Conservation (phyloP, 2,888 invertebrate species). For the Dione vanillae region DNA sequence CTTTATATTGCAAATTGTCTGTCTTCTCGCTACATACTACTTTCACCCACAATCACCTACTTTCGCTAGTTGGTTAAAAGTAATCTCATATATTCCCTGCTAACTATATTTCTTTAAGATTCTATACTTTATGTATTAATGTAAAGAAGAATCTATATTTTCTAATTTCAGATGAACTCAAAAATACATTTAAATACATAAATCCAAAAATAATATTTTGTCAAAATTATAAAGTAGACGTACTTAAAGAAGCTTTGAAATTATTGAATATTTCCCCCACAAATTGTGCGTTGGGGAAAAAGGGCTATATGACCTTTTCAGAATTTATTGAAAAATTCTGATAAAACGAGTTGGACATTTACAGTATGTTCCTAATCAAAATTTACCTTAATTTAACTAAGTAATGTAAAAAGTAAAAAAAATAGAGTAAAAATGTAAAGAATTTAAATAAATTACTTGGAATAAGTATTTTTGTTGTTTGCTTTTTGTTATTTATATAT, state of each 20-base stretch:
- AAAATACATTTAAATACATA: constrained; percentile 51
- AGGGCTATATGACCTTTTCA: constrained; percentile 52
- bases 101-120: too few species aligned
- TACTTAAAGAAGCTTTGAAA: constrained; percentile 54
- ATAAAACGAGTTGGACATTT: constrained; percentile 49
- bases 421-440: neutral
- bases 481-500: too few species aligned
- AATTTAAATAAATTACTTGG: too few species aligned
- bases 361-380: constrained; percentile 44
- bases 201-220: constrained; percentile 62
- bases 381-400: neutral
- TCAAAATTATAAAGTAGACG: constrained; percentile 54
- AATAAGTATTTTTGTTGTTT: too few species aligned
- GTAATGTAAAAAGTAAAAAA: neutral
- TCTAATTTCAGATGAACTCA: constrained; percentile 58
- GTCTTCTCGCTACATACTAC: too few species aligned
- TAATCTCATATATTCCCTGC: too few species aligned
- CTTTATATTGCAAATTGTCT: too few species aligned
- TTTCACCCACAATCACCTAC: too few species aligned
- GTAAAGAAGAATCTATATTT: too few species aligned
- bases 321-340: constrained; percentile 52
- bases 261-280: constrained; percentile 48
- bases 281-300: constrained; percentile 57
- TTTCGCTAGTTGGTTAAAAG: too few species aligned
- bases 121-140: too few species aligned